Conservation (phyloP, 2,797 vertebrate genomes). For the Mallotus villosus region DNA sequence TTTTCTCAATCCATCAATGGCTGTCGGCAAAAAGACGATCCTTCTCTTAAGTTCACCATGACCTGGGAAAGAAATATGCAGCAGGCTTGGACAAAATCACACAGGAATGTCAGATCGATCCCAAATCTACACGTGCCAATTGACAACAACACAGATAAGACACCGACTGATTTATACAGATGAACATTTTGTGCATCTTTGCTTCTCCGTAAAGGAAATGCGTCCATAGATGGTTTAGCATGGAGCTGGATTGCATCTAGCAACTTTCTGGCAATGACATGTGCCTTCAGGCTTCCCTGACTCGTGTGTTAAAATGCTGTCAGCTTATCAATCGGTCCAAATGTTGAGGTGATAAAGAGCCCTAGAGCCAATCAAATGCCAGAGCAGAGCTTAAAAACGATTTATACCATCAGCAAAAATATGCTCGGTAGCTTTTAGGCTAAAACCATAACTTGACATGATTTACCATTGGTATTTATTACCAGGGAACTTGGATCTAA, state of each 20-base stretch:
- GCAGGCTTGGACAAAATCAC: constrained; percentile 54
- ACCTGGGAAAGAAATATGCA: constrained; percentile 24
- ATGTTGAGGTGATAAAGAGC: constrained; percentile 1
- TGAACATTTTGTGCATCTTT: constrained; percentile 10
- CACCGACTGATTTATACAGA: constrained; percentile 46
- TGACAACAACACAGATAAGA: constrained; percentile 52
- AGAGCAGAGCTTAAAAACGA: constrained; percentile 3
- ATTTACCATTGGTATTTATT: constrained; percentile 35
- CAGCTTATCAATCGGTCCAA: constrained; percentile 32
- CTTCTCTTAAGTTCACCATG: background rate
- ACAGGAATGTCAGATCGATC: constrained; percentile 54
- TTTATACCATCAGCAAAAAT: constrained; percentile 11
- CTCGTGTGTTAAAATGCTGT: constrained; percentile 30
- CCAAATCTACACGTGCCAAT: constrained; percentile 50
- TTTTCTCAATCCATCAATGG: background rate
- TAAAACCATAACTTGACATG: constrained; percentile 24
- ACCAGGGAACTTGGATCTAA: constrained; percentile 38
- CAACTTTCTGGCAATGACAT: constrained; percentile 58
- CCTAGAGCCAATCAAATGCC: constrained; percentile 10
- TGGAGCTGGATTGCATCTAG: constrained; percentile 42
- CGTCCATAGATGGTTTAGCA: constrained; percentile 27
- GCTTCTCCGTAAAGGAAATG: constrained; percentile 16
- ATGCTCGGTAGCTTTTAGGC: constrained; percentile 15
- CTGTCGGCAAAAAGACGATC: background rate
- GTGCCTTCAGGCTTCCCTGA: constrained; percentile 56